These are phyloP conservation scores for Rhynchophorus ferrugineus DNA, from an alignment of 1,140 invertebrate species.

Conservation along the genomic window DNA sequence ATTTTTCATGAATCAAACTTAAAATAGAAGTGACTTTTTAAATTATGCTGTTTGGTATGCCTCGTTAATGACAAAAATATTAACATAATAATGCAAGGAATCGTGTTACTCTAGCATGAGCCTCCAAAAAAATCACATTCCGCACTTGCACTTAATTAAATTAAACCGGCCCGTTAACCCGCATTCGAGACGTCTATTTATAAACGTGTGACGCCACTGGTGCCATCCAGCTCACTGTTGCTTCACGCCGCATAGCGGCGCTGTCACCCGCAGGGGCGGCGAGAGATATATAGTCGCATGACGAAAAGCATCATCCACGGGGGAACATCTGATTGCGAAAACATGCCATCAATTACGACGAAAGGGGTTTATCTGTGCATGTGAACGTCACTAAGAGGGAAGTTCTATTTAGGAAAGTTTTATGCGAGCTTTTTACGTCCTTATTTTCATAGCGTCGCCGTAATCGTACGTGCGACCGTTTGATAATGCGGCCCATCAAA, in stretches of 20 bases:
- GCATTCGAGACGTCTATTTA: too few species aligned
- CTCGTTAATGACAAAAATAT: too few species aligned
- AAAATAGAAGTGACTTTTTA: too few species aligned
- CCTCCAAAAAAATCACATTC: too few species aligned
- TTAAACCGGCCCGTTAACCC: too few species aligned
- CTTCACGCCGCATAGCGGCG: conserved; percentile 8
- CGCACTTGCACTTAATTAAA: too few species aligned
- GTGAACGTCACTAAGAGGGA: conserved; percentile 2
- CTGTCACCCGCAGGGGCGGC: conserved; percentile 9
- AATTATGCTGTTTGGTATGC: too few species aligned
- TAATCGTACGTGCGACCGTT: background rate
- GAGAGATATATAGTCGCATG: conserved; percentile 12
- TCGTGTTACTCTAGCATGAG: too few species aligned
- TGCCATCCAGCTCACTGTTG: conserved; percentile 8
- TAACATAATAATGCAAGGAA: too few species aligned
- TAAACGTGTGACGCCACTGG: background rate
- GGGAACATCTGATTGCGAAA: conserved; percentile 5
- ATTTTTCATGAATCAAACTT: too few species aligned
- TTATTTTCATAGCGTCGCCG: background rate
- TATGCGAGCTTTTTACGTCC: conserved; percentile 5
- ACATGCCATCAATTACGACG: conserved; percentile 11
- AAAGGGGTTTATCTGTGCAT: conserved; percentile 16
- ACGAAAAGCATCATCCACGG: conserved; percentile 9
- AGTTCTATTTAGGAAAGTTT: conserved; percentile 2
- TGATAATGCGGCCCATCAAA: background rate